Evolutionary conservation across 2,113 vertebrate genomes (phyloP).

Genomic region (Salvelinus fontinalis): DNA sequence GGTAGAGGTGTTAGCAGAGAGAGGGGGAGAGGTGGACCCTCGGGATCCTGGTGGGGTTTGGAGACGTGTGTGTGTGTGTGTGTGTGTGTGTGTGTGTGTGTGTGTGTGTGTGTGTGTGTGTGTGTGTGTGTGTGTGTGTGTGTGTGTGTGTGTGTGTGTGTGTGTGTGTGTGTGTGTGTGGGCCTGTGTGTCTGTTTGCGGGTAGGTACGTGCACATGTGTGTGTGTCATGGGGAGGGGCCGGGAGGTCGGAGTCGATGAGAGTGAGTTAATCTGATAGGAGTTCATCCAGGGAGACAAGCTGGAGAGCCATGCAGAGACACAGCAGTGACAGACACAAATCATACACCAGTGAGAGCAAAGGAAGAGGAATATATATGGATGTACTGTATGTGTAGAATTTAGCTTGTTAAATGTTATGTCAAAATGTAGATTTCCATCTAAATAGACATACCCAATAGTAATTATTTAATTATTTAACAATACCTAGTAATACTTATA

Average conservation of each 20-base stretch:
- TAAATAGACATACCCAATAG: too few relatives aligned
- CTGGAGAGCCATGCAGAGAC: conserved; percentile 58
- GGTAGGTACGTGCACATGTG: neutral
- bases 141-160: too few relatives aligned
- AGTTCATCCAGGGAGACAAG: conserved; percentile 67
- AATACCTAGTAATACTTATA: too few relatives aligned
- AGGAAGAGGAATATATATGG: conserved; percentile 47
- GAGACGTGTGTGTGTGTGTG: neutral
- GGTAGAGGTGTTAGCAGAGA: conserved; percentile 46
- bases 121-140: too few relatives aligned
- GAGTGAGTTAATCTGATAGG: conserved; percentile 63
- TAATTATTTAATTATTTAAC: too few relatives aligned
- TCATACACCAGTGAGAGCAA: conserved; percentile 38
- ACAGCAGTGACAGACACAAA: conserved; percentile 53
- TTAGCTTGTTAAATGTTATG: conserved; percentile 38
- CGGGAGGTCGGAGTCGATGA: conserved; percentile 53
- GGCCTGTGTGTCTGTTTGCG: neutral
- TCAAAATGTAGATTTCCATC: neutral
- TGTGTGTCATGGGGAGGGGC: conserved; percentile 20
- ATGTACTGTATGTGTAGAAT: conserved; percentile 54
- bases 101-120: too few relatives aligned
- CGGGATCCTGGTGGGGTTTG: conserved; percentile 41
- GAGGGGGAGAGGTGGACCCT: conserved; percentile 23
- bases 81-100: too few relatives aligned
- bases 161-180: too few relatives aligned